phyloP scores from a whole-genome alignment of 2,113 vertebrate genomes.

The Panthera tigris region DNA sequence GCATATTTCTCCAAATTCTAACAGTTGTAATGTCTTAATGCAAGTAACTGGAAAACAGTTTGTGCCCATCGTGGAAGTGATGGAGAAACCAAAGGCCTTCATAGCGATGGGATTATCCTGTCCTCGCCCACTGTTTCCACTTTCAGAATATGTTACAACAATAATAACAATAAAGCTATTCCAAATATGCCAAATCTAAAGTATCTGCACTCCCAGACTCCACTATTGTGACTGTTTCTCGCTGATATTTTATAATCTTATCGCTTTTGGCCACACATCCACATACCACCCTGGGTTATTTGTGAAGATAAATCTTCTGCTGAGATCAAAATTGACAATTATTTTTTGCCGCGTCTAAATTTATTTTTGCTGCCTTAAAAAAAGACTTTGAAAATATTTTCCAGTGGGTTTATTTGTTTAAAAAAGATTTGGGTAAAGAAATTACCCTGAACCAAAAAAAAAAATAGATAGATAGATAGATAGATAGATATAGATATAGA shows the following conservation, averaged over 20 bases:
- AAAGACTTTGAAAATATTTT: slow-evolving; percentile 67
- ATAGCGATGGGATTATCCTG: neutral
- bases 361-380: slow-evolving; percentile 60
- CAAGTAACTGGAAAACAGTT: neutral
- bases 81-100: neutral
- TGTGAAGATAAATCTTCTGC: slow-evolving; percentile 53
- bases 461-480: no score
- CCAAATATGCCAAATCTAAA: slow-evolving; percentile 51
- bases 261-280: slow-evolving; percentile 71
- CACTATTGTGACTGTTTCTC: slow-evolving; percentile 33
- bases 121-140: neutral
- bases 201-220: slow-evolving; percentile 52
- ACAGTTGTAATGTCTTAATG: neutral
- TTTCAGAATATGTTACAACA: slow-evolving; percentile 56
- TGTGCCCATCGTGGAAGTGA: neutral
- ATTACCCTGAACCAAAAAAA: slow-evolving; percentile 42
- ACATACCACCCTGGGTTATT: slow-evolving; percentile 57
- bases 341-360: slow-evolving; percentile 52
- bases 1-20: neutral
- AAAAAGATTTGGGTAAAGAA: slow-evolving; percentile 26
- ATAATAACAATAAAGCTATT: slow-evolving; percentile 53
- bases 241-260: slow-evolving; percentile 73
- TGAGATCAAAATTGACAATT: slow-evolving; percentile 54
- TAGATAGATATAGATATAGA: no score
- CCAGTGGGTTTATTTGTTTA: slow-evolving; percentile 59